phyloP scores from a whole-genome alignment of 2,888 invertebrate genomes.

The Drosophila pegasa region DNA sequence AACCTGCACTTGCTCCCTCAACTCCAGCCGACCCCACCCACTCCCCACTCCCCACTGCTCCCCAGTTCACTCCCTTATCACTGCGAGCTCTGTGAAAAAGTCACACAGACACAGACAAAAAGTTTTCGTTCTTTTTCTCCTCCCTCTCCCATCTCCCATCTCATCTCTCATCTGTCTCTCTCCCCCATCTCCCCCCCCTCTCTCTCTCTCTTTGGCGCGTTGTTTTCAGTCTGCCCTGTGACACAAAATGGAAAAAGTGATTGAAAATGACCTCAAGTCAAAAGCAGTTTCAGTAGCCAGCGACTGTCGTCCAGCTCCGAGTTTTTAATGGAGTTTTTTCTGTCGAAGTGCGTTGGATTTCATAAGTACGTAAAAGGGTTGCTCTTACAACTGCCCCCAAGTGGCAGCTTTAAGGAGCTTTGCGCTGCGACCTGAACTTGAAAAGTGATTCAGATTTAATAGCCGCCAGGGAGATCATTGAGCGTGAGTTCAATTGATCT shows the following conservation, averaged over 20 bases:
- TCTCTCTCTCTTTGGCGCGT: constrained; percentile 27
- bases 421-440: constrained; percentile 5
- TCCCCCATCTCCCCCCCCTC: neutral
- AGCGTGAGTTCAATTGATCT: neutral
- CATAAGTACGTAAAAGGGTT: constrained; percentile 53
- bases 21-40: neutral
- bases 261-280: constrained; percentile 80
- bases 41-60: neutral
- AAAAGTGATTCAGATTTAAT: constrained; percentile 1
- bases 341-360: constrained; percentile 43
- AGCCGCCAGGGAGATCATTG: neutral
- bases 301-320: constrained; percentile 44
- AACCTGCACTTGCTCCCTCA: constrained; percentile 40
- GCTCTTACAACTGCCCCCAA: neutral
- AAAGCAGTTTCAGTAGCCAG: constrained; percentile 62
- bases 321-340: constrained; percentile 66
- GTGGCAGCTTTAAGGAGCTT: constrained; percentile 27
- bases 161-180: no score
- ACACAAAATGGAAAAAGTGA: constrained; percentile 73
- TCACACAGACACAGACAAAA: constrained; percentile 61
- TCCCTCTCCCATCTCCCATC: no score
- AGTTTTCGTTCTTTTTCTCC: constrained; percentile 19
- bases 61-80: constrained; percentile 32
- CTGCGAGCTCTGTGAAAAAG: constrained; percentile 54
- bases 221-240: constrained; percentile 52